Base-by-base conservation (phyloP, 2,797 vertebrate species). In the Kryptopterus vitreolus region DNA sequence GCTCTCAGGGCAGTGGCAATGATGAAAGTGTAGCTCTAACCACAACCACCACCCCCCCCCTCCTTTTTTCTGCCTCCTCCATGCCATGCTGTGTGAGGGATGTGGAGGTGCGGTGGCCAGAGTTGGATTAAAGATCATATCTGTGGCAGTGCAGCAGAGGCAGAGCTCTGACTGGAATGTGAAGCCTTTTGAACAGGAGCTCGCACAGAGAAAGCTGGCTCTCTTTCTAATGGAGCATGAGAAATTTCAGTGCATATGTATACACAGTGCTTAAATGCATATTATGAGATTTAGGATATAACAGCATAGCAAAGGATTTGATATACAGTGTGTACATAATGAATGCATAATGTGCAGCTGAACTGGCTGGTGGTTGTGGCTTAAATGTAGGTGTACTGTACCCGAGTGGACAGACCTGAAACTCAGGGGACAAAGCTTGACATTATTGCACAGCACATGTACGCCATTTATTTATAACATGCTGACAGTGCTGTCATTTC, bases 101-200 rank as follows among this genome's bases (percentile, higher is more conserved):
- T 90, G 88, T 68, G 24, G 83, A 86, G 85, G 81, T 80, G 84
- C 85, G 86, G 85, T 87, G 83, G 81, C 84, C 84, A 85, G 87
- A 72, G 77, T 35, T 81, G 87, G 88, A 91, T 92, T 92, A 90
- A 91, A 92, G 91, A 93, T 93, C 59, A 75, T 91, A 93, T 93
- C 92, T 86, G 86, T 87, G 87, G 63, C 85, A 46, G 38, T 43
- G 53, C 53, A 3, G 69, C 81, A 55, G 50, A 76, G 69, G 76
- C 55, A 77, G 61, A 35, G 84, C 76, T 55, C 62, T 70, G 83
- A 90, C 91, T 88, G 83, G 68, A 80, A 82, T 77, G 84, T 75
- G 83, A 81, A 87, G 86, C 63, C 68, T 2, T 68, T 85, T 81
- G 86, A 80, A 53, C 75, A 66, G 76, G 73, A 85, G 88, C 88